Evolutionary conservation across 2,113 vertebrate species (phyloP), one percentile per base, ranked within the genome.

Genomic region (Chloropsis hardwickii): DNA sequence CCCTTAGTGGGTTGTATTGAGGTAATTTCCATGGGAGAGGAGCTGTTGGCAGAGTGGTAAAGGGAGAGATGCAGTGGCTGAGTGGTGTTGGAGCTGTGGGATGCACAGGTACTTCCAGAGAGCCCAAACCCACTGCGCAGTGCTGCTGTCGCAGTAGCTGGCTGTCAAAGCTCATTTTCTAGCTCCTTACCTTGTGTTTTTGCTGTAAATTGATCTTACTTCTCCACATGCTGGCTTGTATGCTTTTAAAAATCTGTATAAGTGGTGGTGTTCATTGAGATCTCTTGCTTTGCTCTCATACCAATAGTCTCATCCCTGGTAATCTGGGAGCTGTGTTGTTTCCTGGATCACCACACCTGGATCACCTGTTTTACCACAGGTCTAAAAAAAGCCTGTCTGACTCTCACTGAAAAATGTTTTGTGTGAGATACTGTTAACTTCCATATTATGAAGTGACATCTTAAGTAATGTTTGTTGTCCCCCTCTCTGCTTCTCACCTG

Each of bases 1-100:
- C 11, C 1, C 28, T 61, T 39, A 17, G 0, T 6, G 27, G 19
- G 40, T 10, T 56, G 5, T 7, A 2, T 27, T 3, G 19, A 39
- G 40, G 22, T 48, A 6, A 44, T 57, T 83, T 27, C 45, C 19
- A 0, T 5, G 33, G 48, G 7, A 57, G 77, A 47, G 21, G 45
- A 60, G 48, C 53, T 47, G 71, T 24, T 28, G 48, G 20, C 35
- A 19, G 35, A 27, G 35, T 10, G 23, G 10, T 48, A 28, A 28
- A 23, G 18, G 29, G 62, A 56, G 48, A 23, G 35, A 10, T 45
- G 39, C 28, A 11, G 62, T 12, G 37, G 18, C 47, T 1, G 2
- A 11, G 18, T 21, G 17, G 9, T 60, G 31, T 24, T 54, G 48
- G 72, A 62, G 37, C 67, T 71, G n/a, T 2, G 3, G 29, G 31